phyloP scores from a whole-genome alignment of 2,113 vertebrate species.

The Nansenia antarctica region DNA sequence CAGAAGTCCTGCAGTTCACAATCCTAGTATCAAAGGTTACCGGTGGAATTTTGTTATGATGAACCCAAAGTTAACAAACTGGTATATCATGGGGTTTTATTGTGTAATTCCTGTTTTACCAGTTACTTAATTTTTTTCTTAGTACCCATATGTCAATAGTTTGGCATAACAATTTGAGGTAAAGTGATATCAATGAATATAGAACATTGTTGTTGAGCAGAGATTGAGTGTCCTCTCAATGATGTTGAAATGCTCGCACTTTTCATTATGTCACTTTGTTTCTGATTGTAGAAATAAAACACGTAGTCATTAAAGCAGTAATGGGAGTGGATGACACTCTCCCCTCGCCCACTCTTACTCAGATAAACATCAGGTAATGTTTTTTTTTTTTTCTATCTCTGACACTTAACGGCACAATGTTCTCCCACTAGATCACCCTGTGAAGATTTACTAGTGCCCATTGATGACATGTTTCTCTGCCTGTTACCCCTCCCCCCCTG shows the following conservation, averaged over 20 bases:
- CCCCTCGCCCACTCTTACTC: neutral
- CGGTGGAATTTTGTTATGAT: too few relatives aligned
- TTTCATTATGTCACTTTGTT: neutral
- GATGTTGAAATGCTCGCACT: constrained; percentile 12
- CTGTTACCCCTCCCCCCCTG: neutral
- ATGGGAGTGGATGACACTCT: constrained; percentile 4
- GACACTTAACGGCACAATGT: constrained; percentile 21
- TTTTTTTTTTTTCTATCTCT: constrained; percentile 13
- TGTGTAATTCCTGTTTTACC: too few relatives aligned
- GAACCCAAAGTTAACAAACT: too few relatives aligned
- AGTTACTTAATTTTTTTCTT: too few relatives aligned
- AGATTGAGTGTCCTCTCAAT: constrained; percentile 19
- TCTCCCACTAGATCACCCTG: constrained; percentile 32
- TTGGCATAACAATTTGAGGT: neutral
- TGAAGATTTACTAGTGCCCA: constrained; percentile 45
- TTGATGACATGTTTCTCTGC: constrained; percentile 35
- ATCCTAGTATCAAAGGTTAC: too few relatives aligned
- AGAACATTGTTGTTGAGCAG: neutral
- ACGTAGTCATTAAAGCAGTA: constrained; percentile 21
- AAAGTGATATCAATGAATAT: neutral
- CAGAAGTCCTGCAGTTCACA: too few relatives aligned
- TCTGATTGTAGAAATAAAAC: neutral
- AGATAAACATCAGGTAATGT: neutral
- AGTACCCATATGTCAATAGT: neutral
- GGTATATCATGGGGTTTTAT: too few relatives aligned